Evolutionary conservation across 2,113 vertebrate species (phyloP).

Genomic region (Myanophis thanlyinensis): DNA sequence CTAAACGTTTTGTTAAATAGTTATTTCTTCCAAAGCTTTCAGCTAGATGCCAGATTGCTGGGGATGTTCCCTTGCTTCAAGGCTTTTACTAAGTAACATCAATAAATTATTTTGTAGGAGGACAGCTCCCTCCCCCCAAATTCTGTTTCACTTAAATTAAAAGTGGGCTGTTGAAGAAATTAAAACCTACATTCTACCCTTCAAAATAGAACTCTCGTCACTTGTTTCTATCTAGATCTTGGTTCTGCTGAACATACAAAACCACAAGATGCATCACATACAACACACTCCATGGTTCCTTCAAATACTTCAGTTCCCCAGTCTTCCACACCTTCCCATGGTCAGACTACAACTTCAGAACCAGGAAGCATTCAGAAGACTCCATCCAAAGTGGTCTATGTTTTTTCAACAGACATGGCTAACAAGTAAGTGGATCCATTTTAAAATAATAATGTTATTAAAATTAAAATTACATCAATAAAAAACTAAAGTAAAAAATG

Average conservation of each 20-base stretch:
- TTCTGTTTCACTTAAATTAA: not conserved
- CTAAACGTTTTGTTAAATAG: not conserved
- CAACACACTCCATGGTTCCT: slow-evolving; percentile 85
- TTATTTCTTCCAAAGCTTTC: not conserved
- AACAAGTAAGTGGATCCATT: slow-evolving; percentile 87
- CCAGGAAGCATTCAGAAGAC: slow-evolving; percentile 85
- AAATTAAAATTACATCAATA: not conserved
- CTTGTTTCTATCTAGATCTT: slow-evolving; percentile 79
- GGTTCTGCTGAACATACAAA: slow-evolving; percentile 92
- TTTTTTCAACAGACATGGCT: slow-evolving; percentile 99
- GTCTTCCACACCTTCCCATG: slow-evolving; percentile 93
- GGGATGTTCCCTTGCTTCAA: not conserved
- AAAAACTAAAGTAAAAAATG: not conserved
- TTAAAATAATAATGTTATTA: not conserved
- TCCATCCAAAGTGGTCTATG: slow-evolving; percentile 95
- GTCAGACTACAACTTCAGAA: slow-evolving; percentile 83
- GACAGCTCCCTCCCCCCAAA: not conserved
- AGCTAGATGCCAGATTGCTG: not conserved
- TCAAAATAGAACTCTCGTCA: not conserved
- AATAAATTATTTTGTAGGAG: not conserved
- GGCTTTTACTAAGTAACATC: not conserved
- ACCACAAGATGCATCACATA: slow-evolving; percentile 84
- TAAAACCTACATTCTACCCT: not conserved
- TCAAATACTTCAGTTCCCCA: slow-evolving; percentile 74
- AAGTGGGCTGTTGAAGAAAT: not conserved